Evolutionary conservation across 2,113 vertebrate species (phyloP).

Genomic region (Rhadina sibilatrix): DNA sequence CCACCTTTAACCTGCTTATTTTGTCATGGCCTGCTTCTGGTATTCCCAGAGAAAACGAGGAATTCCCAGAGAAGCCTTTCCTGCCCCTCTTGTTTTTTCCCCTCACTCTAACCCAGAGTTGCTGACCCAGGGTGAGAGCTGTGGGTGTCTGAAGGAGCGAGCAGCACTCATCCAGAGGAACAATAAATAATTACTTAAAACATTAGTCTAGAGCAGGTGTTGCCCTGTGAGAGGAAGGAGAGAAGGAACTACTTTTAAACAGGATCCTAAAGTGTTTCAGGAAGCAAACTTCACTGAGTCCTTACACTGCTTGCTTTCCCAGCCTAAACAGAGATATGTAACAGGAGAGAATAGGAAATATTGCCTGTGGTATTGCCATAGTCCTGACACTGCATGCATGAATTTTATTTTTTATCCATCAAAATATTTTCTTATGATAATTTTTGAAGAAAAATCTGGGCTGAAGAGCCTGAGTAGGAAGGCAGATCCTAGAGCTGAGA

Average conservation of each 20-base stretch:
- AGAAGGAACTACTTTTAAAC: neutral
- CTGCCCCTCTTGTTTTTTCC: neutral
- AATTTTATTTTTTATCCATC: neutral
- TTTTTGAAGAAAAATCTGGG: neutral
- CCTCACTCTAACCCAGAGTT: neutral
- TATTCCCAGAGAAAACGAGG: neutral
- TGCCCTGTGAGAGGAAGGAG: neutral
- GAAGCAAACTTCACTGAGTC: neutral
- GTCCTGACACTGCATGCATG: neutral
- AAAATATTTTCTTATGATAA: neutral
- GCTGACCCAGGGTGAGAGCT: neutral
- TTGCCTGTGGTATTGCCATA: neutral
- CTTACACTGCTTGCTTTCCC: neutral
- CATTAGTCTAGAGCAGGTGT: neutral
- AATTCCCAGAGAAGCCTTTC: neutral
- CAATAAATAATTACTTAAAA: neutral
- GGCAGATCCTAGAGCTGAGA: neutral
- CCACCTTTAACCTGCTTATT: neutral
- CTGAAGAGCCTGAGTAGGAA: neutral
- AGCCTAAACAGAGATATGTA: neutral
- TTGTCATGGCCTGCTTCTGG: neutral
- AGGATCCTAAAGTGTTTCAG: neutral
- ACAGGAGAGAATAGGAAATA: neutral
- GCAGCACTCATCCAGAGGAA: neutral
- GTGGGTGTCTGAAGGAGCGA: neutral